phyloP scores from a whole-genome alignment of 2,113 vertebrate species.

The Erpornis zantholeuca region DNA sequence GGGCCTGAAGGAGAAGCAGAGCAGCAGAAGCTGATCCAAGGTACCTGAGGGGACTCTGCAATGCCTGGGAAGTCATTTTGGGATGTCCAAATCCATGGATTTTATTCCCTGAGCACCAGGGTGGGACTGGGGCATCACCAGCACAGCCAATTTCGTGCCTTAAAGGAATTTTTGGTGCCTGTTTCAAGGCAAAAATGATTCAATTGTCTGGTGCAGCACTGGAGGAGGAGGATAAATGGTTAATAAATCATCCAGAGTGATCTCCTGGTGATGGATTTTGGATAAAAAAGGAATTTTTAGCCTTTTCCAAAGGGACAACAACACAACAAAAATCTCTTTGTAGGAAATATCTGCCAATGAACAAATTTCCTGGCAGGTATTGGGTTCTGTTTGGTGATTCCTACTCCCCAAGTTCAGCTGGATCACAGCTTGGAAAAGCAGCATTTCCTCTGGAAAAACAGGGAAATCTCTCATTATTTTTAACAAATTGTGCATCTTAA shows the following conservation, averaged over 20 bases:
- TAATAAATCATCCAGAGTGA: background rate
- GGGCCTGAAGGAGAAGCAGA: constrained; percentile 53
- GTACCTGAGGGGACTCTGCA: background rate
- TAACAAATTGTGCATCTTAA: too few relatives aligned
- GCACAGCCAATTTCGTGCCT: rapidly evolving
- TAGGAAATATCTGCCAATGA: background rate
- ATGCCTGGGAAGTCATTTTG: background rate
- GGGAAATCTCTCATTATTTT: background rate
- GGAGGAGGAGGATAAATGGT: background rate
- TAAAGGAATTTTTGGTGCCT: background rate
- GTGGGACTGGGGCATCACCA: background rate
- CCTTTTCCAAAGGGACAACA: background rate
- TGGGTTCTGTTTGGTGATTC: background rate
- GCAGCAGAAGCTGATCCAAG: background rate
- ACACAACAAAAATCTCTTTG: background rate
- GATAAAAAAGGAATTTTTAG: background rate
- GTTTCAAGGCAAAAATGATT: background rate
- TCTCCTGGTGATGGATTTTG: background rate
- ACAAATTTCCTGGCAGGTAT: background rate
- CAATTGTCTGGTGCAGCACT: background rate
- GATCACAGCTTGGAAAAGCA: background rate
- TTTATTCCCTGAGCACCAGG: background rate
- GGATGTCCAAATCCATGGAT: rapidly evolving
- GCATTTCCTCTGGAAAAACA: background rate
- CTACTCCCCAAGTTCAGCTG: background rate